Base-by-base conservation (phyloP, 2,888 invertebrate genomes). In the Microctonus aethiopoides region DNA sequence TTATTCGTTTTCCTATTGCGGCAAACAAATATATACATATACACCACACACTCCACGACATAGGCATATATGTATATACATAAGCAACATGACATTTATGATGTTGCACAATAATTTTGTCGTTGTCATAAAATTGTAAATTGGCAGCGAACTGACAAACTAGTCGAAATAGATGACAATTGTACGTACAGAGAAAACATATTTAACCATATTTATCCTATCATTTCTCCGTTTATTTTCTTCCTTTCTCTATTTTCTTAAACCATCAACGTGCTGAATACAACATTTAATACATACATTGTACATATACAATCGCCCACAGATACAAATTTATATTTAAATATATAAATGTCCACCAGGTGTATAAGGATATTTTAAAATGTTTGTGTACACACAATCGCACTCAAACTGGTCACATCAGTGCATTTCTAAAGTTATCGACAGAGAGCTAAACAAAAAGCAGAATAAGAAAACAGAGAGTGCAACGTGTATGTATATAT, bases 41-140 rank as follows among this genome's bases (percentile, higher is more conserved):
- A n/a, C 5, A 46, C 16, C 5, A 29, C 3, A 5, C 3, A 29
- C 3, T 29, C 5, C 29, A 29, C 29, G 29, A 3, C 4, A 29
- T 20, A 16, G 16, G 13, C 5, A n/a, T 39, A 2, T 39, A n/a
- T n/a, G 16, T 4, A 7, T 66, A 59, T 20, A 29, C 70, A 60
- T 66, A 69, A 62, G 70, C 69, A 66, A 69, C 65, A 46, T 64
- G 79, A 81, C 82, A 75, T 82, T 83, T 81, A 83, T 79, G 81
- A 80, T 78, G 76, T 75, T 75, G 76, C 79, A 80, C 80, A 77
- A 80, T 82, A 82, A 81, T 80, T 82, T 81, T 79, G 80, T 81
- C 81, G 76, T 80, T 81, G 79, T 78, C 79, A 75, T 75, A 73
- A 72, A 79, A 81, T 77, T 78, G 77, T 80, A 79, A 80, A 81